Evolutionary conservation across 2,113 vertebrate species (phyloP).

Genomic region (Alligator mississippiensis): DNA sequence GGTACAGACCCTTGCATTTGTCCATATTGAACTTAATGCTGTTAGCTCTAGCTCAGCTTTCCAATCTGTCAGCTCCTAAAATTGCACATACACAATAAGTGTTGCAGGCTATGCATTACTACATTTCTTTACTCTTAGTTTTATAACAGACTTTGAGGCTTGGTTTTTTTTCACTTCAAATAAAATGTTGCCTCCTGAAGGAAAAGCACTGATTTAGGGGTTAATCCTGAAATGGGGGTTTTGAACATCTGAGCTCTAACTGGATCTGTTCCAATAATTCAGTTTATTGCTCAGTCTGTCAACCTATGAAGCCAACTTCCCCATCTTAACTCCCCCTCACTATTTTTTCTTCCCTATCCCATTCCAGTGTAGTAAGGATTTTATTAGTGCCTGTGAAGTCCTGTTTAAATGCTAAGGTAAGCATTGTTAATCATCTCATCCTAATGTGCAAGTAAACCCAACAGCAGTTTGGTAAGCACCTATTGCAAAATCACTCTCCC

Average conservation of each 20-base stretch:
- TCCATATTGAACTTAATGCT: neutral
- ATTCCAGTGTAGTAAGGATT: neutral
- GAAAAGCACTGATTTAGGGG: constrained; percentile 21
- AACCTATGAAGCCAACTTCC: neutral
- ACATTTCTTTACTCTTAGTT: neutral
- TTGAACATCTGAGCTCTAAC: neutral
- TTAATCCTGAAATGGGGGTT: constrained; percentile 26
- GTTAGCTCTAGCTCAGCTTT: no score
- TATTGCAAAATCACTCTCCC: neutral
- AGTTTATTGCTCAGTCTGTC: neutral
- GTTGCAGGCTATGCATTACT: fast-evolving
- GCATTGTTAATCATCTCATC: fast-evolving
- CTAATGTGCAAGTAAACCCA: fast-evolving
- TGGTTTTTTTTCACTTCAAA: neutral
- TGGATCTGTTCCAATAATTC: constrained; percentile 37
- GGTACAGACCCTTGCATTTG: neutral
- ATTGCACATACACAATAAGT: neutral
- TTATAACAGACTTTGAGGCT: neutral
- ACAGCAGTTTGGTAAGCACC: neutral
- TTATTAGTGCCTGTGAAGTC: neutral
- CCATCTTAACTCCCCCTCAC: neutral
- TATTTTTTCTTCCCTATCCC: neutral
- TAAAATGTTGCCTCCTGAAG: neutral
- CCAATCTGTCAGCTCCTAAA: neutral
- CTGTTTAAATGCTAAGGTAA: neutral